phyloP scores from a whole-genome alignment of 2,888 invertebrate species.

The Leuctra nigra region DNA sequence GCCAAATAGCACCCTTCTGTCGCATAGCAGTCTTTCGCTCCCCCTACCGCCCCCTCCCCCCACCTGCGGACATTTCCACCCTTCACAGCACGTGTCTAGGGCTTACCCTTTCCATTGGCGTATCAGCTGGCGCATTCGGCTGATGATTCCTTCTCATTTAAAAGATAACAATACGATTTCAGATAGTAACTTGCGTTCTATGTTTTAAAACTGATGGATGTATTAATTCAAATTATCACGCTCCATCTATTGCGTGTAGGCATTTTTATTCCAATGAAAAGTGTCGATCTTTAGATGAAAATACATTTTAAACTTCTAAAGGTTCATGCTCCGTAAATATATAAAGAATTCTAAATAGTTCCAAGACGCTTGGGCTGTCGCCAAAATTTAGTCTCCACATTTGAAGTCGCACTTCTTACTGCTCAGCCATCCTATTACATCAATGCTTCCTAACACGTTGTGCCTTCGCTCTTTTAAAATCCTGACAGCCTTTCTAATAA shows the following conservation, averaged over 20 bases:
- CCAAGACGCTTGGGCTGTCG: neutral
- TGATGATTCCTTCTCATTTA: too few relatives aligned
- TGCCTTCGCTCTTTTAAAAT: too few relatives aligned
- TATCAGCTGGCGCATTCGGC: too few relatives aligned
- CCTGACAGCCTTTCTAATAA: too few relatives aligned
- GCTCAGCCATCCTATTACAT: too few relatives aligned
- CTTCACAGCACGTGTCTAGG: neutral
- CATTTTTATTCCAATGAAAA: too few relatives aligned
- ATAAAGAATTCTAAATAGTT: slow-evolving; percentile 6
- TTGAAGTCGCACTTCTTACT: neutral
- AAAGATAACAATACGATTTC: too few relatives aligned
- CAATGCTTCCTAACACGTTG: too few relatives aligned
- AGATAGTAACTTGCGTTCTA: too few relatives aligned
- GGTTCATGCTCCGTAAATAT: slow-evolving; percentile 7
- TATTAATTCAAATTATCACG: neutral
- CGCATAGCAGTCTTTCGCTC: slow-evolving; percentile 43
- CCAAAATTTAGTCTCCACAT: slow-evolving; percentile 4
- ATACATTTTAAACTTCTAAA: slow-evolving; percentile 8
- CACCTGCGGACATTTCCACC: neutral
- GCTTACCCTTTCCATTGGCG: neutral
- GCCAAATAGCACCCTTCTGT: slow-evolving; percentile 39
- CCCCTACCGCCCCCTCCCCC: slow-evolving; percentile 20
- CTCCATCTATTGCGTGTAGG: too few relatives aligned
- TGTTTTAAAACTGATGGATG: neutral
- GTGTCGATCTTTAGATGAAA: too few relatives aligned